Evolutionary conservation across 2,888 invertebrate genomes (phyloP).

Genomic region (Tenthredo notha): DNA sequence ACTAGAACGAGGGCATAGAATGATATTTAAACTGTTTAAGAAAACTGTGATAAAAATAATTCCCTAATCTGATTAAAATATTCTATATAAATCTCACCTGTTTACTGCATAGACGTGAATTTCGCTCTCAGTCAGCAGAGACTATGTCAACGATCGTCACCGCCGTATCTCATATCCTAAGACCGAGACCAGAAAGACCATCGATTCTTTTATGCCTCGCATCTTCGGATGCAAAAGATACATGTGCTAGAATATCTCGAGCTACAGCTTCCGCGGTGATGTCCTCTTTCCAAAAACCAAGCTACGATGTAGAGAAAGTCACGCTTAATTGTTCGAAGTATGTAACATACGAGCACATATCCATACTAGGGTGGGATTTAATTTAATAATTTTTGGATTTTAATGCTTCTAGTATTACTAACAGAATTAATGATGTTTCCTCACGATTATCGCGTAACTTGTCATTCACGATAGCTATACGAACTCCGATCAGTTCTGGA

Average conservation of each 20-base stretch:
- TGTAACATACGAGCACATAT: neutral
- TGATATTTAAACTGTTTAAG: neutral
- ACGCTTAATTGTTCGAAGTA: conserved; percentile 32
- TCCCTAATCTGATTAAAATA: neutral
- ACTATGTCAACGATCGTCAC: conserved; percentile 45
- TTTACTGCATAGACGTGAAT: conserved; percentile 14
- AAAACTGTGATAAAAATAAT: neutral
- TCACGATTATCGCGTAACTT: neutral
- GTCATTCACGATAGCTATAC: neutral
- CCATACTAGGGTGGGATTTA: too few relatives aligned
- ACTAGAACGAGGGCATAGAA: neutral
- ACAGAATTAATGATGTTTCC: too few relatives aligned
- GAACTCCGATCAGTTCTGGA: conserved; percentile 28
- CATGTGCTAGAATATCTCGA: neutral
- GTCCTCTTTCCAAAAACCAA: conserved; percentile 17
- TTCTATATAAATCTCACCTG: neutral
- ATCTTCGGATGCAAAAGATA: neutral
- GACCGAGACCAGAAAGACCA: conserved; percentile 23
- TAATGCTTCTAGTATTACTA: too few relatives aligned
- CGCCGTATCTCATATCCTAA: conserved; percentile 24
- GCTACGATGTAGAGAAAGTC: conserved; percentile 16
- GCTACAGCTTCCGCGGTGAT: conserved; percentile 26
- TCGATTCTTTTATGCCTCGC: conserved; percentile 33
- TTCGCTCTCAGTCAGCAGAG: conserved; percentile 33
- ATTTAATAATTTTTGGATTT: too few relatives aligned